Conservation (phyloP, 2,797 vertebrate species). For the Clarias laeviceps region DNA sequence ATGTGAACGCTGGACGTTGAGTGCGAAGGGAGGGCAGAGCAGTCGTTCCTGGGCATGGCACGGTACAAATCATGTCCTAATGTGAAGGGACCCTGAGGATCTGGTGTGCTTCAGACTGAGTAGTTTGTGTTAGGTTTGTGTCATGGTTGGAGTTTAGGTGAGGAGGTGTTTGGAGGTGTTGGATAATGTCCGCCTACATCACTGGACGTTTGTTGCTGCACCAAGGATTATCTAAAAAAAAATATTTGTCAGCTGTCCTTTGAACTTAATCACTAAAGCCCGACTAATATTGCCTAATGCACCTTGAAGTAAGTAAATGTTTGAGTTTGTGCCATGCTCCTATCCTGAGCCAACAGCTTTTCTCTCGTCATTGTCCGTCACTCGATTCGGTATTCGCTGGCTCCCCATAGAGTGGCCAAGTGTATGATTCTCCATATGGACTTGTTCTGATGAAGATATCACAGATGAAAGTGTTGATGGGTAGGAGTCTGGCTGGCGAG, state of each 20-base stretch:
- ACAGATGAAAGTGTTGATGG: conserved; percentile 26
- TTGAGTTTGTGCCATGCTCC: neutral
- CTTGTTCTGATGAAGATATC: conserved; percentile 43
- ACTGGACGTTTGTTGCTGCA: neutral
- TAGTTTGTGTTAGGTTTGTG: neutral
- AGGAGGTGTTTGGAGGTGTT: neutral
- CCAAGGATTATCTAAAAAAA: neutral
- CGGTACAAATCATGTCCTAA: too few species aligned
- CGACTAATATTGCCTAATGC: neutral
- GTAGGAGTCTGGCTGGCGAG: neutral
- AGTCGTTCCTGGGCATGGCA: too few species aligned
- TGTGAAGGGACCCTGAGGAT: too few species aligned
- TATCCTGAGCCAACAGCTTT: neutral
- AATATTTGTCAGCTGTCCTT: neutral
- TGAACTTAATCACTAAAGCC: neutral
- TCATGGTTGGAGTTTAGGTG: neutral
- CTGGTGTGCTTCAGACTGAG: neutral
- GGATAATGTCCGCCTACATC: neutral
- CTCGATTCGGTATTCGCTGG: neutral
- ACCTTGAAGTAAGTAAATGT: neutral
- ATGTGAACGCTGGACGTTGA: too few species aligned
- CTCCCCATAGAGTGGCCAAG: neutral
- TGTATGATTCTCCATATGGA: neutral
- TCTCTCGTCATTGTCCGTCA: neutral
- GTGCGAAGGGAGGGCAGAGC: too few species aligned